Base-by-base conservation (phyloP, 64 coral and sea anemone genomes). In the Montipora cactus region DNA sequence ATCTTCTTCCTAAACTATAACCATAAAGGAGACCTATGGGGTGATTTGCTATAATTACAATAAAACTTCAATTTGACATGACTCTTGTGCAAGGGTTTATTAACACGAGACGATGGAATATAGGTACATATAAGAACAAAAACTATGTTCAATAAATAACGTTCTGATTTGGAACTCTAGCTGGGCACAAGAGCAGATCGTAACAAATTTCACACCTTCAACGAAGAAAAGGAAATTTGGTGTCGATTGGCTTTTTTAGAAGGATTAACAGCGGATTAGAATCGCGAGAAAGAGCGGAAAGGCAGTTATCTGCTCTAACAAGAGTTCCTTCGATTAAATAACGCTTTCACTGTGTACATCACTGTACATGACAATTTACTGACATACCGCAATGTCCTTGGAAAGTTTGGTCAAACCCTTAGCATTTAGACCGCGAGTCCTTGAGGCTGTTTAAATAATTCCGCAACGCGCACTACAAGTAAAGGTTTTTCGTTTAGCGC, bases 301-400 rank as follows among this genome's bases (percentile, higher is more conserved):
- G 82, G 25, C 13, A 86, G 62, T 86, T 66, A 86, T 86, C 82
- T 51, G 18, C 20, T 49, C 82, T 86, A 86, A 86, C 82, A 51
- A 86, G 82, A 86, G 82, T 86, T 86, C 82, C 82, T 50, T 50
- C 66, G 7, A 71, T 86, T 86, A 86, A 86, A 86, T 86, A 86
- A 86, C 62, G 16, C 62, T 50, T n/a, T 13, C 4, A 71, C 18
- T 61, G 64, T 15, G 47, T 57, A 47, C 21, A 5, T 7, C 61
- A 14, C 8, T 64, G 61, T 64, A 66, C 47, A 71, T 67, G 44
- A 86, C 19, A 86, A 86, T 71, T 86, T 51, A 84, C 74, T 78
- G 76, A 49, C 82, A 72, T 86, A 86, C 82, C 82, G 15, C 66
- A 86, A 70, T 23, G 82, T 86, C 45, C 82, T 20, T 8, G 19